Percentiles rank a stretch among this genome's conserved stretches.
These are phyloP conservation scores for Apodemia mormo DNA, from an alignment of 2,888 invertebrate species.

Conservation along the genomic window DNA sequence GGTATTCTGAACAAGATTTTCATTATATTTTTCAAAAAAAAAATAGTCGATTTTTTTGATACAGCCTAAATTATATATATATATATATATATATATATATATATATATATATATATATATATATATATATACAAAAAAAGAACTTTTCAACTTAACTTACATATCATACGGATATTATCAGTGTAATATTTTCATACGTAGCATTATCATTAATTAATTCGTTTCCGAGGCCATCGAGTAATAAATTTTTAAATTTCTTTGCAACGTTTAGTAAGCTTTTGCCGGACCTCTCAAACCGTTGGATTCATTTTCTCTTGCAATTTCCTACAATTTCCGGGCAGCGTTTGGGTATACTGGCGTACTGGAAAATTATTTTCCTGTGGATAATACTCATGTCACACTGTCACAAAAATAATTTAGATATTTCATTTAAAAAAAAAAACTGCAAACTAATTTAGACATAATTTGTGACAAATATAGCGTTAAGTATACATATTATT, in stretches of 20 bases:
- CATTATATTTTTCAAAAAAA: no score
- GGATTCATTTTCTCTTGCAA: constrained; percentile 80
- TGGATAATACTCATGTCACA: constrained; percentile 46
- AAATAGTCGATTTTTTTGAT: no score
- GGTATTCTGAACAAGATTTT: no score
- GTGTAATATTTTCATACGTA: not conserved
- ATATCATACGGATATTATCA: not conserved
- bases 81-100: no score
- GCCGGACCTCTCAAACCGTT: constrained; percentile 68
- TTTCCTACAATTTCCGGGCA: constrained; percentile 81
- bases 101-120: no score
- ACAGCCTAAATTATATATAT: no score
- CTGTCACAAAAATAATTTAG: constrained; percentile 37
- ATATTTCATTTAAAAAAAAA: constrained; percentile 28
- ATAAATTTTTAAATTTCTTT: constrained; percentile 22
- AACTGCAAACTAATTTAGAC: not conserved
- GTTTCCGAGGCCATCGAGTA: no score
- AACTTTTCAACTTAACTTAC: no score
- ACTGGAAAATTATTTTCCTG: constrained; percentile 70
- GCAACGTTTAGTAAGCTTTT: constrained; percentile 40
- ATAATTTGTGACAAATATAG: not conserved
- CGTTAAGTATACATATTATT: not conserved
- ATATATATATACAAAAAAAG: no score
- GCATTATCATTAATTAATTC: not conserved
- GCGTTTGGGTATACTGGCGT: constrained; percentile 67